Evolutionary conservation across 2,888 invertebrate species (phyloP).

Genomic region (Drosophila acutilabella): DNA sequence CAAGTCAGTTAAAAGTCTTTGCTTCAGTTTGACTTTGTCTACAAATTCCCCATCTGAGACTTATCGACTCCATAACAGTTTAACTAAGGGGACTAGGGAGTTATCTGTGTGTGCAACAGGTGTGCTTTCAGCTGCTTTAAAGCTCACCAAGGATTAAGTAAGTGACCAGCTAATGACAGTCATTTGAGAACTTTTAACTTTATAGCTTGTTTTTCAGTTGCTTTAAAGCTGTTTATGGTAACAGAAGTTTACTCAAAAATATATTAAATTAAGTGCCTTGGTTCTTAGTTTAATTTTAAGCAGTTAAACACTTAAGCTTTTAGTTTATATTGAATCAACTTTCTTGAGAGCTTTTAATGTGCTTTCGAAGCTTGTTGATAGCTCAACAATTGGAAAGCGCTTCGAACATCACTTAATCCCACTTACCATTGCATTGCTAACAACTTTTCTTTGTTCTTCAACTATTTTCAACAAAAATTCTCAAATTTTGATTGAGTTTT

Average conservation of each 20-base stretch:
- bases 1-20: conserved; percentile 8
- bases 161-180: background rate
- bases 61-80: conserved; percentile 9
- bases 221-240: background rate
- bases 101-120: background rate
- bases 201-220: background rate
- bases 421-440: background rate
- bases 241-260: background rate
- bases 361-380: background rate
- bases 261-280: background rate
- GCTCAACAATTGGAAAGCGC: background rate
- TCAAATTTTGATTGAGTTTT: conserved; percentile 33
- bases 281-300: too few relatives aligned
- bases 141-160: background rate
- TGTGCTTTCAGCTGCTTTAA: background rate
- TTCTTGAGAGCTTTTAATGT: background rate
- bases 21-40: conserved; percentile 17
- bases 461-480: background rate
- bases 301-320: too few relatives aligned
- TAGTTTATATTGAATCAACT: too few relatives aligned
- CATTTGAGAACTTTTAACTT: background rate
- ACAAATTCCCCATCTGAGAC: conserved; percentile 9
- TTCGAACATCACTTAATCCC: conserved; percentile 5
- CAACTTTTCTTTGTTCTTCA: conserved; percentile 12
- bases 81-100: background rate